Percentiles rank a stretch among this genome's conserved stretches.
Evolutionary conservation across 2,113 vertebrate genomes (phyloP).

Genomic region (Probosciger aterrimus): DNA sequence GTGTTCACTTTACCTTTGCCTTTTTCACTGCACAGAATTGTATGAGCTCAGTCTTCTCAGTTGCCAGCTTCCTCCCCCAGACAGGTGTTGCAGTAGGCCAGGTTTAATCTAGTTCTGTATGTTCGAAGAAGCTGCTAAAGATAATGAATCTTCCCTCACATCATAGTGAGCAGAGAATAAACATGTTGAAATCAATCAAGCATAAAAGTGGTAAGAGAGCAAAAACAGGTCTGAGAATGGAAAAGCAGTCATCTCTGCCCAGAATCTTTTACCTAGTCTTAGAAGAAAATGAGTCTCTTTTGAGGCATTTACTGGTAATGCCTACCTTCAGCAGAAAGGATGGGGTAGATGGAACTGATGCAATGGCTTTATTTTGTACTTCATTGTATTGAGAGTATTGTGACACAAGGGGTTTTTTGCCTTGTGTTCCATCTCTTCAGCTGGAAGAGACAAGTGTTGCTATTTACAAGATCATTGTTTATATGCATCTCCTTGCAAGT

Average conservation of each 20-base stretch:
- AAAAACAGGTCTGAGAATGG: not conserved
- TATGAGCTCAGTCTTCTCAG: not conserved
- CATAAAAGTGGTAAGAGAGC: not conserved
- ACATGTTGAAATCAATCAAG: not conserved
- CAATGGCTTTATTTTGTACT: not conserved
- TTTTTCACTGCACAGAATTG: not conserved
- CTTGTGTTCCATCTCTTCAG: not conserved
- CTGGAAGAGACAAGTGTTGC: not conserved
- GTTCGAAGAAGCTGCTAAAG: not conserved
- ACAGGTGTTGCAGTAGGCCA: accelerated
- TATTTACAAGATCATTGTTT: not conserved
- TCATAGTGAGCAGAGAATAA: not conserved
- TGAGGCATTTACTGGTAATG: not conserved
- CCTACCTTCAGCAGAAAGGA: not conserved
- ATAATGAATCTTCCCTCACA: not conserved
- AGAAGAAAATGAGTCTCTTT: not conserved
- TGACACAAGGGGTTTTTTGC: not conserved
- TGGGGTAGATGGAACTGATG: not conserved
- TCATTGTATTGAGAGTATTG: not conserved
- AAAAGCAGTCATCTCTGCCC: not conserved
- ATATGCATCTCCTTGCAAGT: not conserved
- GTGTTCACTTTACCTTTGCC: not conserved
- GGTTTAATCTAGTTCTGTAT: not conserved
- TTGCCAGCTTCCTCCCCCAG: not conserved
- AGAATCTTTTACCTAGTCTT: not conserved